These are phyloP conservation scores for Oncorhynchus gorbuscha DNA, from an alignment of 2,113 vertebrate species.

Conservation along the genomic window DNA sequence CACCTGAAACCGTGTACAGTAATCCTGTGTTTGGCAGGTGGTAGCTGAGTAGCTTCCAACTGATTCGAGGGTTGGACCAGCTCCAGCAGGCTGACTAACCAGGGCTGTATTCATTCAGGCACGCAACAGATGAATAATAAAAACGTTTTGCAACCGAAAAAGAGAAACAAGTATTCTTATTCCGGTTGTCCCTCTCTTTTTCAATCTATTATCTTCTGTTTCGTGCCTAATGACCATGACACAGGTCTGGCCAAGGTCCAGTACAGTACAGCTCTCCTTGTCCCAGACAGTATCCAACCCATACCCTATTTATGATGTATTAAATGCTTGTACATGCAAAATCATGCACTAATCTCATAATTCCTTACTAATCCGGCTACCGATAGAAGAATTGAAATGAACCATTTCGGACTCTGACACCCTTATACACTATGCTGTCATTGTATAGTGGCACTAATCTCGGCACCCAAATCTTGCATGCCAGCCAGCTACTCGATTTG, in stretches of 20 bases:
- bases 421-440: background rate
- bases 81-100: background rate
- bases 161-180: no score
- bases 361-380: background rate
- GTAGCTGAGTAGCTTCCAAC: background rate
- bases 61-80: background rate
- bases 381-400: background rate
- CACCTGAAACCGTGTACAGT: background rate
- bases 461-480: no score
- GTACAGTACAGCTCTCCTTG: conserved; percentile 14
- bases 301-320: conserved; percentile 7
- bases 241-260: background rate
- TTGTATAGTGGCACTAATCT: no score
- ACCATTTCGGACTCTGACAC: background rate
- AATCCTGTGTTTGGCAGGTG: background rate
- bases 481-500: no score
- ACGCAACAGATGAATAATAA: no score
- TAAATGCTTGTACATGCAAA: background rate
- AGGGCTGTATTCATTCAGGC: no score
- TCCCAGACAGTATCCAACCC: conserved; percentile 19
- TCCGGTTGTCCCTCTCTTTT: no score
- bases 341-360: background rate
- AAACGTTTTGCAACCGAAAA: no score
- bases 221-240: background rate
- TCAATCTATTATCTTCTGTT: no score